Evolutionary conservation across 53 echinoderm and acorn worm genomes (phyloP).

Genomic region (Zoroaster sp.): DNA sequence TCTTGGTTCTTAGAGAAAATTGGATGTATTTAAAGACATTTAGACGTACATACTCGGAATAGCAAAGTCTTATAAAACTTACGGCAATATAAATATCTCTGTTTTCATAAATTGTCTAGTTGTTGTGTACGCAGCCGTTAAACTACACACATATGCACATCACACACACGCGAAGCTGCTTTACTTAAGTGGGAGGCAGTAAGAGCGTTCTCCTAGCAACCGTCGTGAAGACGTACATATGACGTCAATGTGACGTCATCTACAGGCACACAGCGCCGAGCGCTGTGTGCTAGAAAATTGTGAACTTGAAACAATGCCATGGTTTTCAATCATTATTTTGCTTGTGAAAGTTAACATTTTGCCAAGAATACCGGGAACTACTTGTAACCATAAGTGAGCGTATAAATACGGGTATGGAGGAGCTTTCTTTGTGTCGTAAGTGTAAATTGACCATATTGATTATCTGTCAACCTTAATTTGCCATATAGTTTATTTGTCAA

Average conservation of each 20-base stretch:
- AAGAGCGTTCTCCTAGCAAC: slow-evolving; percentile 29
- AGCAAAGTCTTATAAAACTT: neutral
- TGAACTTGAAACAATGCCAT: neutral
- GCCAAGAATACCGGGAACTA: too few relatives aligned
- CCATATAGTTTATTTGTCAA: too few relatives aligned
- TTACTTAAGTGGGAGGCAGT: neutral
- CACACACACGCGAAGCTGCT: neutral
- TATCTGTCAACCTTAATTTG: too few relatives aligned
- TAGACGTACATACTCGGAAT: neutral
- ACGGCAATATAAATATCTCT: too few relatives aligned
- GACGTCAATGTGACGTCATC: slow-evolving; percentile 29
- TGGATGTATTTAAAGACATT: too few relatives aligned
- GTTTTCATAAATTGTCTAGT: slow-evolving; percentile 10
- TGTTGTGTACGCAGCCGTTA: neutral
- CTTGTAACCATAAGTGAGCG: too few relatives aligned
- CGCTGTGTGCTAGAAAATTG: neutral
- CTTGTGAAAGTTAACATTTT: neutral
- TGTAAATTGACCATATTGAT: too few relatives aligned
- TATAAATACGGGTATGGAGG: too few relatives aligned
- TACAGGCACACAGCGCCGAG: neutral
- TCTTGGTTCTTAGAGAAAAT: too few relatives aligned
- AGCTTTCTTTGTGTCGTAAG: too few relatives aligned
- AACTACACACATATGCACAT: neutral
- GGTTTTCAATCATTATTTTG: neutral
- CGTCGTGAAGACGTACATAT: slow-evolving; percentile 14